A percentile compares a stretch with the other conserved stretches of the same genome.
These are phyloP conservation scores for Odontamblyopus lacepedii DNA, from an alignment of 2,797 vertebrate species.

Conservation along the genomic window DNA sequence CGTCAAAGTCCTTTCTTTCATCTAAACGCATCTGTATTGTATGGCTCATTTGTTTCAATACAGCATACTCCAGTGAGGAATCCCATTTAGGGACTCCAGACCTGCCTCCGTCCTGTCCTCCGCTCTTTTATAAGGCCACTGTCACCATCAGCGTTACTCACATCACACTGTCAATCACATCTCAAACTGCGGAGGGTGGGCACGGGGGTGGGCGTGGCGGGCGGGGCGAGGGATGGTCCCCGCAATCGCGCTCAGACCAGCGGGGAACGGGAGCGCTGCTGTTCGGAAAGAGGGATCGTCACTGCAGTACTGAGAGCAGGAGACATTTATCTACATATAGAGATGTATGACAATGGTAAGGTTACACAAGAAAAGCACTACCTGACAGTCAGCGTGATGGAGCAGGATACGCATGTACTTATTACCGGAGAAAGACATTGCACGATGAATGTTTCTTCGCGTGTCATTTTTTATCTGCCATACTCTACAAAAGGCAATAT, in stretches of 20 bases:
- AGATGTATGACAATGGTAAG: not conserved
- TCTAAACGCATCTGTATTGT: conserved; percentile 11
- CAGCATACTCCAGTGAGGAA: conserved; percentile 29
- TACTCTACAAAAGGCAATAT: no score
- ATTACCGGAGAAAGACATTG: not conserved
- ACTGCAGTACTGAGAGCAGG: not conserved
- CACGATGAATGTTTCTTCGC: no score
- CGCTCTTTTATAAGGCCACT: conserved; percentile 24
- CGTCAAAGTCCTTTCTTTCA: conserved; percentile 3
- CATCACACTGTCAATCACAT: conserved; percentile 59
- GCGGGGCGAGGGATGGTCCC: conserved; percentile 19
- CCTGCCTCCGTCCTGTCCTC: conserved; percentile 16
- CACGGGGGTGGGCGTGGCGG: not conserved
- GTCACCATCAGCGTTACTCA: conserved; percentile 42
- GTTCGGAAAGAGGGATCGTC: conserved; percentile 4
- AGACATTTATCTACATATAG: not conserved
- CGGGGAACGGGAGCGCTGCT: conserved; percentile 9
- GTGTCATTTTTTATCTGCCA: no score
- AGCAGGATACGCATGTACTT: not conserved
- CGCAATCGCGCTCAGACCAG: conserved; percentile 17
- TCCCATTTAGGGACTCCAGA: conserved; percentile 28
- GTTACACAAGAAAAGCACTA: not conserved
- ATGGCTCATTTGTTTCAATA: conserved; percentile 23
- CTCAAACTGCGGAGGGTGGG: conserved; percentile 20
- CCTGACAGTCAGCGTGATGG: not conserved